These are phyloP conservation scores for Rhinichthys osculus DNA, from an alignment of 2,797 vertebrate species.

Conservation along the genomic window DNA sequence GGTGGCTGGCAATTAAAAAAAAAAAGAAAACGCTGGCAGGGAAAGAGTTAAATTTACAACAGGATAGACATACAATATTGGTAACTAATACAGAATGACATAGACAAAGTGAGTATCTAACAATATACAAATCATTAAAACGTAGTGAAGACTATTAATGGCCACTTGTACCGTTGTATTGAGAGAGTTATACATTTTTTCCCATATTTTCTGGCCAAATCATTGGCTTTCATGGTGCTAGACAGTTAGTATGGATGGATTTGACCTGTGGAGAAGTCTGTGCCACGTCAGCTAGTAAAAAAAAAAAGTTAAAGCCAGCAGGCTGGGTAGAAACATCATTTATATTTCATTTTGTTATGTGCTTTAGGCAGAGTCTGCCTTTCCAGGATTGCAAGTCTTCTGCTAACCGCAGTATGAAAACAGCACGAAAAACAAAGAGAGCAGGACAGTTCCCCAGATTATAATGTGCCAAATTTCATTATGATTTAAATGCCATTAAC, in stretches of 20 bases:
- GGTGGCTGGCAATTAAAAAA: too few relatives aligned
- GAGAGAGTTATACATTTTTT: background rate
- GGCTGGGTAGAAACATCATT: constrained; percentile 48
- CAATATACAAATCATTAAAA: constrained; percentile 14
- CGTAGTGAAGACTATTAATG: background rate
- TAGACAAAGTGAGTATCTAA: constrained; percentile 2
- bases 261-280: constrained; percentile 45
- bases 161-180: background rate
- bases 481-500: background rate
- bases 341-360: constrained; percentile 60
- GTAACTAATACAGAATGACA: background rate
- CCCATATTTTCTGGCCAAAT: constrained; percentile 4
- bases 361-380: constrained; percentile 46
- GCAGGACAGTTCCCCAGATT: background rate
- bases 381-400: constrained; percentile 13
- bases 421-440: background rate
- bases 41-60: background rate
- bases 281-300: constrained; percentile 36
- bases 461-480: constrained; percentile 13
- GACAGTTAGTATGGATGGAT: constrained; percentile 12
- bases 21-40: too few relatives aligned
- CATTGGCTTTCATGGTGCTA: constrained; percentile 7
- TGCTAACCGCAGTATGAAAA: constrained; percentile 22
- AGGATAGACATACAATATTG: background rate
- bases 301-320: constrained; percentile 29